Base-by-base conservation (phyloP, 2,113 vertebrate species). In the Lophura nycthemera region DNA sequence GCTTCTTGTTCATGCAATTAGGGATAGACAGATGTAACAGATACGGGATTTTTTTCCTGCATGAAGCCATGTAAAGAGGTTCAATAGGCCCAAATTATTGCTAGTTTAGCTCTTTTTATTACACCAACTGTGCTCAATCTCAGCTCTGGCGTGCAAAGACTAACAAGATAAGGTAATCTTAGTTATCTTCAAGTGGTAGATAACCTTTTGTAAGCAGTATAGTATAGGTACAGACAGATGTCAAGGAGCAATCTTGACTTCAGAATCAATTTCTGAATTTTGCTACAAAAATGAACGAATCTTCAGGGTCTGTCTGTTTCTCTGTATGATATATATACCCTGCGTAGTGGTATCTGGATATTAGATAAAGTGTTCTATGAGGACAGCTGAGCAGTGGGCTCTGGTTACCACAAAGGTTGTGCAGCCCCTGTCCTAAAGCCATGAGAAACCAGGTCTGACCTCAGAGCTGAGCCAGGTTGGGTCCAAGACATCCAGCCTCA, bases 1-100 rank as follows among this genome's bases (percentile, higher is more conserved):
- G 4, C 48, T 83, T 52, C 45, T 40, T 54, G 50, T n/a, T 64
- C 47, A 5, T 0, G 0, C 27, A 17, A 52, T 63, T n/a, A 29
- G 69, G n/a, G 14, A 13, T 38, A 54, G 54, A 30, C 60, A 18
- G 29, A 40, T 29, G 20, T 40, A 48, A 32, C 32, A 32, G 19
- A 16, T 29, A 56, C 48, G 59, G 24, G 25, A 4, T 30, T 70
- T 71, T 20, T 40, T 2, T 32, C 30, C 21, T 63, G 50, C 18
- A 0, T 81, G 74, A 61, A 81, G 38, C 20, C 8, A 5, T 5
- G 40, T 19, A n/a, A 86, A 71, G 70, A 56, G 43, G 43, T 83
- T 61, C 67, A n/a, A 50, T 24, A 77, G 47, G 72, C 22, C 30
- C 85, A 89, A 89, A 80, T 63, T 65, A 83, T 30, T 54, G 32